Base-by-base conservation (phyloP, 2,888 invertebrate genomes). In the Calameuta idolon region DNA sequence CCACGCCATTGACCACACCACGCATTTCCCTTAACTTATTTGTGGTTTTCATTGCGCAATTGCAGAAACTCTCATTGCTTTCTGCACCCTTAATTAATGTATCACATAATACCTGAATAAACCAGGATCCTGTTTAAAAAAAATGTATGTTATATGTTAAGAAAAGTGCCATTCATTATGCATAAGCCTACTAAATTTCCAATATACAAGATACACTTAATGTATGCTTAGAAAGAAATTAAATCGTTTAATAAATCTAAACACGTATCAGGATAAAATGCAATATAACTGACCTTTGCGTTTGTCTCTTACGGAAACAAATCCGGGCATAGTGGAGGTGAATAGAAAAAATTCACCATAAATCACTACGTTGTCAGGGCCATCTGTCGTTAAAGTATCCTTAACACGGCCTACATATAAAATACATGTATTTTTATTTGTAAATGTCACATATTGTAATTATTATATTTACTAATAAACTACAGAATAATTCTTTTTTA, bases 21-120 rank as follows among this genome's bases (percentile, higher is more conserved):
- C 69, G 79, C 15, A 31, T 37, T 80, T 74, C 55, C 30, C 40
- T 69, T 1, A 87, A 81, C 3, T 74, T 79, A 3, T 75, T 34
- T 11, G 78, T 86, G 11, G 86, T 83, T 74, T 78, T 71, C 11
- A 23, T 76, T 4, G 69, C 35, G 31, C 77, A 81, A 0, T 82
- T 69, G 2, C 35, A 4, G 0, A 88, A 81, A 9, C 80, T 78
- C 3, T 83, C 33, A 11, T 74, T 71, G 12, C 34, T 75, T 11
- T 76, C 77, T 69, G 34, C 75, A 30, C 9, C 77, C 73, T 81
- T 5, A 55, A 55, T 79, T 37, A 88, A 74, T 5, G 83, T 77
- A 37, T 83, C 80, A 75, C 88, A 88, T n/a, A 89, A 75, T 23
- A 81, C 84, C 73, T 87, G 87, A 35, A 89, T 87, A 35, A 88